These are phyloP conservation scores for Micrastur ruficollis DNA, from an alignment of 2,797 vertebrate species.

Conservation along the genomic window DNA sequence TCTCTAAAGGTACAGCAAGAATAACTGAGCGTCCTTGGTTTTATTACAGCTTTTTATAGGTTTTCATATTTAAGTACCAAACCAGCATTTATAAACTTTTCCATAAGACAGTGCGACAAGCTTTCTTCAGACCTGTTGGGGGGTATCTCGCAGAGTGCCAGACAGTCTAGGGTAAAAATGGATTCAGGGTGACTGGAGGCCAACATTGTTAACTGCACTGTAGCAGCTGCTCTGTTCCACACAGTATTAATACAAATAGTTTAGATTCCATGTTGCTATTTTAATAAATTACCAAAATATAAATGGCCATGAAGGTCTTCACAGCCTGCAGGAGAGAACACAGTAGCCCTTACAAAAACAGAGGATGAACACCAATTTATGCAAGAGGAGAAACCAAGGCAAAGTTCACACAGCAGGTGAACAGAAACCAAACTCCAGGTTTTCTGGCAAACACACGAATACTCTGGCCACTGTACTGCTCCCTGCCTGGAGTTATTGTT, in stretches of 20 bases:
- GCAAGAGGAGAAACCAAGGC: neutral
- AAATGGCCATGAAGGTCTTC: neutral
- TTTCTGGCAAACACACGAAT: neutral
- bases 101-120: neutral
- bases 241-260: neutral
- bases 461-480: neutral
- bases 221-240: conserved; percentile 39
- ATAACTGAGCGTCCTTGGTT: neutral
- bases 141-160: neutral
- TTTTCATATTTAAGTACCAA: neutral
- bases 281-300: conserved; percentile 29
- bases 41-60: neutral
- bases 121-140: neutral
- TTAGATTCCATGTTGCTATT: conserved; percentile 40
- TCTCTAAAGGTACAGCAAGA: neutral
- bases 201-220: neutral
- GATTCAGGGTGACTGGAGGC: neutral
- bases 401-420: neutral
- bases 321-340: neutral
- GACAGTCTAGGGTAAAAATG: conserved; percentile 34
- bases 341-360: neutral
- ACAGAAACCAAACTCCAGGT: neutral
- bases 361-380: neutral
- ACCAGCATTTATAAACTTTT: neutral
- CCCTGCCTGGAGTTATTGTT: neutral